Evolutionary conservation across 2,888 invertebrate species (phyloP).

Genomic region (Drosophila dives): DNA sequence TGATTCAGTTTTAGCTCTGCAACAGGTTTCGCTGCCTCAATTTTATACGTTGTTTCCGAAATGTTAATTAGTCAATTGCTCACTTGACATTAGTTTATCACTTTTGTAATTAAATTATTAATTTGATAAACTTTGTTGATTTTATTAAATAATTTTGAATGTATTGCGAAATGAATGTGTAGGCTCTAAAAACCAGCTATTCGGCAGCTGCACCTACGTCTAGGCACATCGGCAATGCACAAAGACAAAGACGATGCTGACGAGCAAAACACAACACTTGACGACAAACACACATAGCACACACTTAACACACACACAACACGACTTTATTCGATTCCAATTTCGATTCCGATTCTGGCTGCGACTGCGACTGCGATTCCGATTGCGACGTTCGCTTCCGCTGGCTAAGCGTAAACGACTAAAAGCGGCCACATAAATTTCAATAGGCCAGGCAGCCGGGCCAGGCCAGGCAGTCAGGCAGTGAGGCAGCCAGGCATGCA

Average conservation of each 20-base stretch:
- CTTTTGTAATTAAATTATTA: not conserved
- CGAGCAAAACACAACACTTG: constrained; percentile 19
- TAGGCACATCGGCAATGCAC: constrained; percentile 19
- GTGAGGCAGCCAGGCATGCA: constrained; percentile 22
- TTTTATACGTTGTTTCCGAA: constrained; percentile 9
- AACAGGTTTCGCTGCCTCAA: constrained; percentile 47
- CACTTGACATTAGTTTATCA: not conserved
- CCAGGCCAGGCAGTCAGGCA: constrained; percentile 32
- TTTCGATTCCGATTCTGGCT: constrained; percentile 32
- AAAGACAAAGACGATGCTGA: constrained; percentile 16
- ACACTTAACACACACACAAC: constrained; percentile 20
- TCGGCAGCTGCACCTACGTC: constrained; percentile 42
- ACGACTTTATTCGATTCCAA: constrained; percentile 25
- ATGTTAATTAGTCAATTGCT: constrained; percentile 29
- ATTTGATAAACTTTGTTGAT: constrained; percentile 4
- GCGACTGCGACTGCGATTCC: constrained; percentile 38
- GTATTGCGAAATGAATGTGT: constrained; percentile 33
- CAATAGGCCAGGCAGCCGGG: constrained; percentile 71
- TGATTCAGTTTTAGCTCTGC: constrained; percentile 12
- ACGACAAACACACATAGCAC: constrained; percentile 26
- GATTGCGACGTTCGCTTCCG: constrained; percentile 77
- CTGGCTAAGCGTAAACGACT: constrained; percentile 80
- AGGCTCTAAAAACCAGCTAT: constrained; percentile 9
- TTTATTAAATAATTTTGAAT: constrained; percentile 12
- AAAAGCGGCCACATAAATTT: constrained; percentile 82